Base-by-base conservation (phyloP, 2,888 invertebrate genomes). In the Rhogogaster chlorosoma region DNA sequence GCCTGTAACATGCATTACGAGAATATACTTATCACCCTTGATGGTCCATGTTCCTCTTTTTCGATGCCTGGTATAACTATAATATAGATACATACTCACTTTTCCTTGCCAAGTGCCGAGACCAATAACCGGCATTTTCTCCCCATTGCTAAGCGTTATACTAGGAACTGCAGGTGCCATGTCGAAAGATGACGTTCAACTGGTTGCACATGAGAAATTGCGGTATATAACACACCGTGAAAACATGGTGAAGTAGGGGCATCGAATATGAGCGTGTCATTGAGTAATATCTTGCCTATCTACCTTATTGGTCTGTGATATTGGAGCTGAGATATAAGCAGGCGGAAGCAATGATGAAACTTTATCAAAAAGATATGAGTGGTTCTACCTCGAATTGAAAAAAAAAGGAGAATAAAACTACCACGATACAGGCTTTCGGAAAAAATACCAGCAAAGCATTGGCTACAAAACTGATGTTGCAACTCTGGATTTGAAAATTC, bases 91-190 rank as follows among this genome's bases (percentile, higher is more conserved):
- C n/a, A 32, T 89, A 94, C 94, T 94, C 94, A 97, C 97, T n/a
- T 15, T 67, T 22, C 86, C 89, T 93, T 96, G 96, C 97, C 97
- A 97, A 4, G 97, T 97, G 26, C 97, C 97, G n/a, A 97, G 94
- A 1, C 97, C 97, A 4, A 97, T 92, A 67, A 95, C 95, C 0
- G 97, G 97, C 88, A 96, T 95, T 87, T 95, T 94, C 42, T 92
- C 87, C 0, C 96, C 96, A 90, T 96, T 96, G 88, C 94, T 94
- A n/a, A 97, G 94, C 80, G 94, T 94, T 0, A 96, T 93, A 49
- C 45, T 67, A 49, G 83, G 67, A 42, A 67, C 45, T 36, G 67
- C 10, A 73, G 71, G 42, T 18, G 42, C 45, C 67, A 83, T 83
- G 83, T 15, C n/a, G 53, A 29, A 49, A 42, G 70, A 10, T 12